A percentile compares a stretch with the other conserved stretches of the same genome.
phyloP scores from a whole-genome alignment of 2,888 invertebrate species.

The Apotomis capreana region DNA sequence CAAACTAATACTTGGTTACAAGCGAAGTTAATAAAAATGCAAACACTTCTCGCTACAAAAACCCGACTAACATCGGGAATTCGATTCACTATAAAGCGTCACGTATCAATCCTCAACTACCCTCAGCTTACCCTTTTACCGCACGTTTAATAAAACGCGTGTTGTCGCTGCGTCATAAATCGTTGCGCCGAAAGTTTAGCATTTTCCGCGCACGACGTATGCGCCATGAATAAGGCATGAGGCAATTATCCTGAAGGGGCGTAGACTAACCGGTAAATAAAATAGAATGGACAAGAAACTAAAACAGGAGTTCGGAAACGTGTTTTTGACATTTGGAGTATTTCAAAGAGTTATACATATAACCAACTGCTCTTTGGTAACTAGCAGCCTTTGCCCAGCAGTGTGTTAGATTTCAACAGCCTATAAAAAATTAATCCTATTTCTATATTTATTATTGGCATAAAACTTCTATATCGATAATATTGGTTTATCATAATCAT shows the following conservation, averaged over 20 bases:
- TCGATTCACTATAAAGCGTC: slow-evolving; percentile 4
- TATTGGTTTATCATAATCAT: too few relatives aligned
- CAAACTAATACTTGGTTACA: too few relatives aligned
- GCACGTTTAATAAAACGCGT: slow-evolving; percentile 36
- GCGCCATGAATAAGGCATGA: slow-evolving; percentile 50
- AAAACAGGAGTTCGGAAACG: neutral
- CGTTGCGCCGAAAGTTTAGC: slow-evolving; percentile 41
- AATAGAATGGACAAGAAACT: slow-evolving; percentile 18
- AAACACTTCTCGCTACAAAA: neutral
- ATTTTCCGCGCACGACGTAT: slow-evolving; percentile 39
- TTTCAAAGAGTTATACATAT: too few relatives aligned
- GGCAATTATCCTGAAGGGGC: slow-evolving; percentile 46
- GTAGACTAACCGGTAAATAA: slow-evolving; percentile 35
- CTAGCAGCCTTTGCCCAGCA: too few relatives aligned
- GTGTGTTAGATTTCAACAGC: too few relatives aligned
- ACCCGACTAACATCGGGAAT: neutral
- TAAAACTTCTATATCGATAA: too few relatives aligned
- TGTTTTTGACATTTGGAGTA: too few relatives aligned
- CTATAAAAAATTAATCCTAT: too few relatives aligned
- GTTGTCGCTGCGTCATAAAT: slow-evolving; percentile 37
- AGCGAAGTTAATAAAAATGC: too few relatives aligned
- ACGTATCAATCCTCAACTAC: slow-evolving; percentile 20
- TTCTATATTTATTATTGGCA: too few relatives aligned
- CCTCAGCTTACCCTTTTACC: slow-evolving; percentile 38
- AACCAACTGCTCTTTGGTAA: too few relatives aligned